Conservation (phyloP, 2,797 vertebrate genomes). For the Podargus strigoides region DNA sequence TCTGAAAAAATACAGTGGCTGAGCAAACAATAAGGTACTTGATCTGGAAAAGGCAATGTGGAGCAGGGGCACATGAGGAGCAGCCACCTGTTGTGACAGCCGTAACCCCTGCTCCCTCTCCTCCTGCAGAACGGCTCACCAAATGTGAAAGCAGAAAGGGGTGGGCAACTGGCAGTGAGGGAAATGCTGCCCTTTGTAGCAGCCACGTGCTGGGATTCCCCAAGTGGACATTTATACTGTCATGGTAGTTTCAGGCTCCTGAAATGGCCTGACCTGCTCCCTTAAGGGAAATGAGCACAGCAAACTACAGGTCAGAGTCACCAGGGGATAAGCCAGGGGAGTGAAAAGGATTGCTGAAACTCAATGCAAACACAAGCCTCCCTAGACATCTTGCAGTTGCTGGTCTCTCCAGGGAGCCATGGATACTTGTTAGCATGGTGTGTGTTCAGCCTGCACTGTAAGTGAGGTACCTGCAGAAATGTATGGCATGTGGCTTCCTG, state of each 20-base stretch:
- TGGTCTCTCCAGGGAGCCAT: not conserved
- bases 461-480: not conserved
- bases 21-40: not conserved
- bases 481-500: not conserved
- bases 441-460: not conserved
- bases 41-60: not conserved
- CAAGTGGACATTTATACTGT: not conserved
- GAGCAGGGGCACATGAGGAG: not conserved
- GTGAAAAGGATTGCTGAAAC: not conserved
- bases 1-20: not conserved
- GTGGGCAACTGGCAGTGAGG: not conserved
- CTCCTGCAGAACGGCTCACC: not conserved
- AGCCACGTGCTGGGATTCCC: not conserved
- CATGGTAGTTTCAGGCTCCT: not conserved
- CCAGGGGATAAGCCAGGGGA: not conserved
- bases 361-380: not conserved
- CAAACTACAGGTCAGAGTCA: not conserved
- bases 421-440: not conserved
- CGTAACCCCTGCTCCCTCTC: not conserved
- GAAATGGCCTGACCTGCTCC: not conserved
- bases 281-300: not conserved
- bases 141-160: not conserved
- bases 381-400: not conserved
- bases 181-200: not conserved
- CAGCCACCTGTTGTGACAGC: not conserved